Base-by-base conservation (phyloP, 2,888 invertebrate species). In the Laspeyria flexula region DNA sequence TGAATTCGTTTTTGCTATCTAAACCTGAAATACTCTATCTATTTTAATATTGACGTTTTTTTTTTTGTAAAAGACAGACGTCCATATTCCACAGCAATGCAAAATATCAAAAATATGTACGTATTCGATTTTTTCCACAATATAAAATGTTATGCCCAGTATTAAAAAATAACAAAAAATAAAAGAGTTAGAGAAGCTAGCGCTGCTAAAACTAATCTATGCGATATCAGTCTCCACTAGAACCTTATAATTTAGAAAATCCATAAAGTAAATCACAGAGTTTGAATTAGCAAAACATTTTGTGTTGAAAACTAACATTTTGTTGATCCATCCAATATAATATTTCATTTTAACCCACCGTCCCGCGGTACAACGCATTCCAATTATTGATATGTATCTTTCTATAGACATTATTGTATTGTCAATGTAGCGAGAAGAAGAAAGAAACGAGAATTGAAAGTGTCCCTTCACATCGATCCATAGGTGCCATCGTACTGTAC, bases 191-290 rank as follows among this genome's bases (percentile, higher is more conserved):
- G 86, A 88, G 89, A 92, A 90, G 91, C 91, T 92, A 92, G 91
- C 92, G 90, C 85, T 83, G 91, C 91, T 92, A 92, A 90, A 91
- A 90, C 91, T 91, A 90, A 89, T 89, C 90, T 92, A 92, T 84
- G 90, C 90, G 86, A 84, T 90, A 90, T 92, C 92, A 92, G 92
- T 92, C 92, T 92, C 92, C 90, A 89, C 88, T 91, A 91, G 86
- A 89, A 88, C 80, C 92, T 91, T 92, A 92, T 76, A 90, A 90
- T 92, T 90, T 91, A 91, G 90, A 90, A 85, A 88, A 88, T 88
- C 85, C 88, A 84, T 90, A 91, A 91, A 88, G 85, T 88, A 90
- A 92, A 91, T 92, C 91, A 91, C 92, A 92, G 91, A 89, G 86
- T 87, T 85, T 82, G 84, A 87, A 91, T 86, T 77, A 86, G 92